Evolutionary conservation across 2,113 vertebrate genomes (phyloP).

Genomic region (Scomber japonicus): DNA sequence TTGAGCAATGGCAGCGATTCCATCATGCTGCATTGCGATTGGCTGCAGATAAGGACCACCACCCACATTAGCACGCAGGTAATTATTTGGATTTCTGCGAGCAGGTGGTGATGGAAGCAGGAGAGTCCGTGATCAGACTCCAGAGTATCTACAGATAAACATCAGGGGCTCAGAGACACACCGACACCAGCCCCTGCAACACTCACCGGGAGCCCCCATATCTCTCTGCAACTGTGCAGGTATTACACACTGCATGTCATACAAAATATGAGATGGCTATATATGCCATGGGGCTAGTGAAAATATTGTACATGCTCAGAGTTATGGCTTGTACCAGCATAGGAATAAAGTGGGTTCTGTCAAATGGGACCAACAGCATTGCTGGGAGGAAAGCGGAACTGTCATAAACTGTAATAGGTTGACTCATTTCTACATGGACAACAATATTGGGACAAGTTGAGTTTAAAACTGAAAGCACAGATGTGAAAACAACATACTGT

Average conservation of each 20-base stretch:
- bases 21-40: slow-evolving; percentile 43
- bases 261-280: slow-evolving; percentile 17
- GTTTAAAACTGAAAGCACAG: neutral
- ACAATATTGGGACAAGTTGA: neutral
- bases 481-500: no score
- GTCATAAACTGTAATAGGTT: neutral
- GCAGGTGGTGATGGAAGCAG: slow-evolving; percentile 80
- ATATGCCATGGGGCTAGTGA: slow-evolving; percentile 1
- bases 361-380: slow-evolving; percentile 33
- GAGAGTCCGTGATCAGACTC: slow-evolving; percentile 75
- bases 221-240: slow-evolving; percentile 37
- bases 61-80: slow-evolving; percentile 70
- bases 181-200: slow-evolving; percentile 55
- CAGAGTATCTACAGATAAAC: slow-evolving; percentile 75
- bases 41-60: slow-evolving; percentile 70
- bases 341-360: slow-evolving; percentile 31
- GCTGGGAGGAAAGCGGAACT: slow-evolving; percentile 1
- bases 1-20: slow-evolving; percentile 41
- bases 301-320: slow-evolving; percentile 49
- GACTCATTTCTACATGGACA: neutral
- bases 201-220: slow-evolving; percentile 72
- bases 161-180: slow-evolving; percentile 69
- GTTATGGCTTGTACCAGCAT: slow-evolving; percentile 48
- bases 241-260: slow-evolving; percentile 25
- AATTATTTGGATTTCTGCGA: slow-evolving; percentile 81